Evolutionary conservation across 2,888 invertebrate genomes (phyloP), one percentile per base, ranked within the genome.

Genomic region (Neria commutata): DNA sequence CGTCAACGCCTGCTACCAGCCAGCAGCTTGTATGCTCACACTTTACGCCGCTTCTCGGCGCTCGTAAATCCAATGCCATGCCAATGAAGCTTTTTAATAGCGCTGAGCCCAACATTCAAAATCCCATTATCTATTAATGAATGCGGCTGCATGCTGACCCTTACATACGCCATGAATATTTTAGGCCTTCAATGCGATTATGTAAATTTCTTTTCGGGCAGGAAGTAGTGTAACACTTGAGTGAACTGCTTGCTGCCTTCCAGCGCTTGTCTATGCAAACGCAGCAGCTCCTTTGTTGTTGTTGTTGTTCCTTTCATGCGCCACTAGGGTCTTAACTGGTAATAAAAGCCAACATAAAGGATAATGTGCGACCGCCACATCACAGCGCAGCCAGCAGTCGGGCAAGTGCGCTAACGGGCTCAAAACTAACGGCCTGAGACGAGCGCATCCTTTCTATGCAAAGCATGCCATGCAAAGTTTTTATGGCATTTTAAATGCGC

Each of bases 101-200:
- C 24, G 16, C 33, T 42, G 42, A 42, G 21, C 19, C 42, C 42
- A 3, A 34, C 56, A 45, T 21, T 50, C 42, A 47, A 52, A 56
- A 47, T 47, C 34, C 52, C 46, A 60, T 62, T 60, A 62, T 51
- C 57, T 48, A 60, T 55, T 56, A 62, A 60, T 60, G 57, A 57
- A 54, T 58, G 51, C 47, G 45, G 11, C 10, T 33, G 10, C 46
- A 46, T n/a, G 51, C 26, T 50, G 53, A 53, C 53, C 53, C 53
- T 48, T 42, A 23, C 37, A 40, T 42, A 55, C 51, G 48, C 52
- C 60, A 57, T 60, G 62, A 57, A 60, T 62, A 60, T 62, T 60
- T 58, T 56, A 63, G 42, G 47, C 37, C 4, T 45, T 54, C 51
- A 48, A 54, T 54, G 54, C 54, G 63, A 50, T 63, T 60, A 63